Base-by-base conservation (phyloP, 2,888 invertebrate species). In the Pherbina coryleti region DNA sequence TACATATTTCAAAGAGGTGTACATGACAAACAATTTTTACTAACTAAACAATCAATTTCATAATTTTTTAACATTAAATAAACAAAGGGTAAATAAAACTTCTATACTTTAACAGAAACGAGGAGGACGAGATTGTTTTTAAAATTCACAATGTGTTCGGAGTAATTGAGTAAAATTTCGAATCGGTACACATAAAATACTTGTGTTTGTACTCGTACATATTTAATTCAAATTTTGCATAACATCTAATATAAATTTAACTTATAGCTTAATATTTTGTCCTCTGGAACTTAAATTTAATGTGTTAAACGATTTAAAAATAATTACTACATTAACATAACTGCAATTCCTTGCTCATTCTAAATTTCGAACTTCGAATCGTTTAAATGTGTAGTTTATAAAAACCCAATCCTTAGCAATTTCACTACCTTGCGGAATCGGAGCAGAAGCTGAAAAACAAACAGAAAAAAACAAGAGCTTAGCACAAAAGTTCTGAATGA, bases 391-490 rank as follows among this genome's bases (percentile, higher is more conserved):
- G 91, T 99, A 99, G 92, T 99, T 99, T 89, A 99, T 98, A 91
- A 99, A 99, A 84, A 99, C 99, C 97, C 99, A 99, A 92, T 99
- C 98, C 92, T 98, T 98, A 91, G 96, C 95, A 86, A 95, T 95
- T 90, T 97, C 97, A 81, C 97, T 96, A 88, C 97, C 97, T 91
- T 96, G 96, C 78, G 95, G 93, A 87, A 95, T 93, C 55, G 97
- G 96, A 80, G 97, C 96, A 80, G 97, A 94, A 86, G 96, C 95
- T 95, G 91, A 37, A 91, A 91, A 79, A 80, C n/a, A 62, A 73
- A 17, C 2, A 25, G 19, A 51, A 14, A 53, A 22, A 1, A 67
- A 31, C 9, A 31, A 34, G 5, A 44, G 22, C 1, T 22, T 0
- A 9, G n/a, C 14, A 31, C 31, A 17, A 57, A 19, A 34, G 57